Conservation (phyloP, 2,797 vertebrate genomes). For the Sebastes steindachneri region DNA sequence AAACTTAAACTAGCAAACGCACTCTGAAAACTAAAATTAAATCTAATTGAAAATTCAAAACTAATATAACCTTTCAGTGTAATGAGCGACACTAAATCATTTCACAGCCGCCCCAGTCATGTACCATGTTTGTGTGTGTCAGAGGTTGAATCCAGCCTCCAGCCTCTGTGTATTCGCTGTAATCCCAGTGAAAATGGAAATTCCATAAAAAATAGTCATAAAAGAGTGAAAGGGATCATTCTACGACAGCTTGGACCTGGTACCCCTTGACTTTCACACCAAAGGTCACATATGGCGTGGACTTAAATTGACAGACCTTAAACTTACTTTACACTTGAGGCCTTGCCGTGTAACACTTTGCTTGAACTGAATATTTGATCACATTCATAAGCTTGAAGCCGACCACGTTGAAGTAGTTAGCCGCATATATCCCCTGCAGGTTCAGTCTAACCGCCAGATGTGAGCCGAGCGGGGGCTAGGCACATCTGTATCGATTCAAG, state of each 20-base stretch:
- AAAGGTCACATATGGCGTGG: constrained; percentile 72
- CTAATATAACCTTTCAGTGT: too few relatives aligned
- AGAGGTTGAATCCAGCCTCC: constrained; percentile 1
- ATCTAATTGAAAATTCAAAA: too few relatives aligned
- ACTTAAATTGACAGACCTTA: constrained; percentile 61
- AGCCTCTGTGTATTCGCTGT: constrained; percentile 1
- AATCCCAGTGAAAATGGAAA: constrained; percentile 48
- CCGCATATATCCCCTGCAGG: constrained; percentile 61
- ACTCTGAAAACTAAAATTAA: too few relatives aligned
- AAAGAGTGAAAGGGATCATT: constrained; percentile 45
- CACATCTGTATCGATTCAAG: constrained; percentile 70
- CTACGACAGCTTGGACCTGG: constrained; percentile 49
- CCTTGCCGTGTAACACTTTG: constrained; percentile 58
- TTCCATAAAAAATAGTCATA: constrained; percentile 38
- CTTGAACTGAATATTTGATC: constrained; percentile 71
- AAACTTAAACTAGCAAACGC: too few relatives aligned
- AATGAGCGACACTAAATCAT: not conserved
- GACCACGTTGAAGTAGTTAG: constrained; percentile 69
- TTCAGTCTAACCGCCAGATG: constrained; percentile 60
- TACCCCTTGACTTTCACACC: constrained; percentile 62
- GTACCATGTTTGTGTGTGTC: not conserved
- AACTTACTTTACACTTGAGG: constrained; percentile 69
- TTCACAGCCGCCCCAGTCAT: not conserved
- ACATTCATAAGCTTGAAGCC: constrained; percentile 54
- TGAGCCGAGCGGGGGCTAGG: constrained; percentile 16